phyloP scores from a whole-genome alignment of 2,888 invertebrate genomes.

The Mamestra brassicae region DNA sequence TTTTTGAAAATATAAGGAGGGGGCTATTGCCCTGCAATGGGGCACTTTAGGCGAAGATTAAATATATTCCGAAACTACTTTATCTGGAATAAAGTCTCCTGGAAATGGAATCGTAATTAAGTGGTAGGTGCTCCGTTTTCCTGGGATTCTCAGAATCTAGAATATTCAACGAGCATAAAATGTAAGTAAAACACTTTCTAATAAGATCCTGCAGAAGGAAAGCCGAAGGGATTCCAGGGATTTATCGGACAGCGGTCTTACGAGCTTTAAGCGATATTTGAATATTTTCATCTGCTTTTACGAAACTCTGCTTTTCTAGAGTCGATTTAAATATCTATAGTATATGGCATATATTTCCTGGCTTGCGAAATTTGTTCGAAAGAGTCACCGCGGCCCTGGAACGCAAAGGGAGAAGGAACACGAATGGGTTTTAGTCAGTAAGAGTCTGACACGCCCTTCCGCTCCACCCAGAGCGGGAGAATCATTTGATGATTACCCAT shows the following conservation, averaged over 20 bases:
- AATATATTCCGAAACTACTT: background rate
- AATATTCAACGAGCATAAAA: slow-evolving; percentile 39
- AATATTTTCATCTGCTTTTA: slow-evolving; percentile 48
- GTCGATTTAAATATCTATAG: slow-evolving; percentile 26
- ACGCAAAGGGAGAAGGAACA: too few relatives aligned
- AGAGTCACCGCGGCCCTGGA: too few relatives aligned
- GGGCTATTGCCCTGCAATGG: too few relatives aligned
- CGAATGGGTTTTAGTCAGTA: too few relatives aligned
- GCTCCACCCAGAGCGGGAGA: too few relatives aligned
- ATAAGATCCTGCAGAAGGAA: slow-evolving; percentile 29
- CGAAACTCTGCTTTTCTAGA: slow-evolving; percentile 8
- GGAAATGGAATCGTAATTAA: slow-evolving; percentile 8
- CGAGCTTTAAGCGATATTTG: slow-evolving; percentile 36
- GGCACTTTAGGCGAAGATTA: too few relatives aligned
- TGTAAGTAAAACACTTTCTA: slow-evolving; percentile 37
- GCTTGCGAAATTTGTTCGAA: too few relatives aligned
- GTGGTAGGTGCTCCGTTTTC: background rate
- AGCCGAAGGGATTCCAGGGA: slow-evolving; percentile 24
- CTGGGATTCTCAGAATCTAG: background rate
- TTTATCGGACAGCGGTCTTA: slow-evolving; percentile 54
- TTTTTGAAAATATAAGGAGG: too few relatives aligned
- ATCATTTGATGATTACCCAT: too few relatives aligned
- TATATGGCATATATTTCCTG: too few relatives aligned
- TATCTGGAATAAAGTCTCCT: background rate
- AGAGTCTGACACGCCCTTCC: too few relatives aligned